Evolutionary conservation across 2,797 vertebrate species (phyloP).

Genomic region (Xenopus petersii): DNA sequence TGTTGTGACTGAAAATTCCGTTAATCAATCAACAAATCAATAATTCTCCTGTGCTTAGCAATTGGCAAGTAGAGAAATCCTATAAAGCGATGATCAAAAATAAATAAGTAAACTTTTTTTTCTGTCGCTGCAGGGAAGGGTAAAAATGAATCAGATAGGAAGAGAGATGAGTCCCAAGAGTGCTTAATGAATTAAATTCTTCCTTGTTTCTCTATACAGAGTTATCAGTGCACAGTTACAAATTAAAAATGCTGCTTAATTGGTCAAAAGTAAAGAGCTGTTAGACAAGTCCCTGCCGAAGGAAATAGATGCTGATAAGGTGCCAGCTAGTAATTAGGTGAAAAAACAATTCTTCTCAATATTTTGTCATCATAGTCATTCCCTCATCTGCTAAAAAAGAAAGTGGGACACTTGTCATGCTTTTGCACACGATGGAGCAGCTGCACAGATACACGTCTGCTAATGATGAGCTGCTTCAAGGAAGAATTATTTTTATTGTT

Average conservation of each 20-base stretch:
- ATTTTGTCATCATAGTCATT: too few relatives aligned
- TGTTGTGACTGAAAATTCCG: conserved; percentile 23
- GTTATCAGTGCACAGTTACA: background rate
- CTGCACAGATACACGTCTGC: too few relatives aligned
- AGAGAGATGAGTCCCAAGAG: background rate
- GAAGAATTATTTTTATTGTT: too few relatives aligned
- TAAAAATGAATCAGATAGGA: background rate
- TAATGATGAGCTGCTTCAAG: too few relatives aligned
- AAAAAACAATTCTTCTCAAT: too few relatives aligned
- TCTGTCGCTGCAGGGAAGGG: background rate
- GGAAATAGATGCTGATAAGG: too few relatives aligned
- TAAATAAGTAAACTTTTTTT: background rate
- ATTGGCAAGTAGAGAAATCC: conserved; percentile 11
- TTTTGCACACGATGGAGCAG: too few relatives aligned
- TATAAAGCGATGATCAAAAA: background rate
- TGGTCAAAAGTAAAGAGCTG: background rate
- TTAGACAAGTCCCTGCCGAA: too few relatives aligned
- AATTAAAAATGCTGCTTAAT: background rate
- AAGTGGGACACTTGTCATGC: too few relatives aligned
- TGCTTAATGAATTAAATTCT: background rate
- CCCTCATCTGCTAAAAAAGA: too few relatives aligned
- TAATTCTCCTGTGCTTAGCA: conserved; percentile 27
- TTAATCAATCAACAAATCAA: conserved; percentile 22
- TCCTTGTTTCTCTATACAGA: background rate
- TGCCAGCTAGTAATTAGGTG: too few relatives aligned